These are phyloP conservation scores for Odontocolon sp. DNA, from an alignment of 2,888 invertebrate genomes.

Conservation along the genomic window DNA sequence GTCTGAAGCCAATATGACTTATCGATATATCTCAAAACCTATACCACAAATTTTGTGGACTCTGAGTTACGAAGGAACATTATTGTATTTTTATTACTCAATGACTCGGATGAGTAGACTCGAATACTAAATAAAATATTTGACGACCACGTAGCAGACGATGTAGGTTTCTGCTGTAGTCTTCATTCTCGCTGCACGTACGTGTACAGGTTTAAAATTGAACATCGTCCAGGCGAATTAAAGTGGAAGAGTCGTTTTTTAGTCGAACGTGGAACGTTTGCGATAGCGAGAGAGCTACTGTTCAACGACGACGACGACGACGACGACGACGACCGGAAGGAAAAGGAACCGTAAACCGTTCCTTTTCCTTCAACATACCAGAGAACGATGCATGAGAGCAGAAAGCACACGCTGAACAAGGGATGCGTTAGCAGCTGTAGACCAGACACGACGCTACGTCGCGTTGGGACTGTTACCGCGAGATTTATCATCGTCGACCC, in stretches of 20 bases:
- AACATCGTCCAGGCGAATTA: slow-evolving; percentile 36
- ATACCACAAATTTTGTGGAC: no score
- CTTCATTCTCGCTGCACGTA: slow-evolving; percentile 52
- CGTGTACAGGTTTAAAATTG: slow-evolving; percentile 52
- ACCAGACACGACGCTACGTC: not conserved
- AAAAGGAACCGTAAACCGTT: slow-evolving; percentile 43
- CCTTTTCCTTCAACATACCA: slow-evolving; percentile 9
- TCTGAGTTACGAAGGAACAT: no score
- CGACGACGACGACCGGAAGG: no score
- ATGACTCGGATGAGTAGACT: not conserved
- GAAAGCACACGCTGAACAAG: not conserved
- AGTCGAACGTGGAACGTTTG: slow-evolving; percentile 39
- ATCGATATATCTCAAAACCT: no score
- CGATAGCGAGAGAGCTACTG: slow-evolving; percentile 27
- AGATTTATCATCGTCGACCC: slow-evolving; percentile 35
- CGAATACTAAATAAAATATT: slow-evolving; percentile 22
- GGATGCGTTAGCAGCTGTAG: slow-evolving; percentile 30
- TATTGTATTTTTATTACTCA: not conserved
- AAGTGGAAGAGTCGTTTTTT: slow-evolving; percentile 47
- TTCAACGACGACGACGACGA: slow-evolving; percentile 40
- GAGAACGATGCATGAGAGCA: not conserved
- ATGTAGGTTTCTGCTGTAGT: no score
- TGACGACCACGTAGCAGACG: slow-evolving; percentile 26
- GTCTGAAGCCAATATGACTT: no score
- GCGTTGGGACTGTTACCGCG: slow-evolving; percentile 7